Conservation (phyloP, 2,113 vertebrate species). For the Protomyctophum bolini region DNA sequence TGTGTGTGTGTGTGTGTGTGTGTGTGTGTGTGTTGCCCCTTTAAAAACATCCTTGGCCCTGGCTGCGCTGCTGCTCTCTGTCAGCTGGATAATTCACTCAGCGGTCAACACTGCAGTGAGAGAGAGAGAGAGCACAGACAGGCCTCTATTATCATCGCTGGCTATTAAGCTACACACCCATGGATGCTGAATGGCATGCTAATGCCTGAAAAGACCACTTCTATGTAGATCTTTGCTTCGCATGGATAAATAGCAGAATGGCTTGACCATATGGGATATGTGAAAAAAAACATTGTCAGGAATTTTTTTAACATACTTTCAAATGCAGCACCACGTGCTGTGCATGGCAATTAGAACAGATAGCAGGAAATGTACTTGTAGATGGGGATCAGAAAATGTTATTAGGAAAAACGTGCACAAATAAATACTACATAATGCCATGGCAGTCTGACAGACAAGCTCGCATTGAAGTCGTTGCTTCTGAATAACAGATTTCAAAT, state of each 20-base stretch:
- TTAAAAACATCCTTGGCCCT: slow-evolving; percentile 69
- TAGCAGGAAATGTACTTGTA: too few species aligned
- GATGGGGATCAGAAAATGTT: too few species aligned
- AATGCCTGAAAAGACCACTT: slow-evolving; percentile 48
- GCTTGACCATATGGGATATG: slow-evolving; percentile 27
- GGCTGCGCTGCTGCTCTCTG: slow-evolving; percentile 63
- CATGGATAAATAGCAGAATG: slow-evolving; percentile 44
- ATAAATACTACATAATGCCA: too few species aligned
- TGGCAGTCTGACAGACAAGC: too few species aligned
- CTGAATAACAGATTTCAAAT: slow-evolving; percentile 11
- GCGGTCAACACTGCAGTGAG: slow-evolving; percentile 58
- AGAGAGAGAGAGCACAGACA: slow-evolving; percentile 66
- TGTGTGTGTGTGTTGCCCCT: slow-evolving; percentile 53
- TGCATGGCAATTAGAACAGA: too few species aligned
- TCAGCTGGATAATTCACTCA: slow-evolving; percentile 74
- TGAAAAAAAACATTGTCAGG: not conserved
- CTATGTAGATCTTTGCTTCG: slow-evolving; percentile 36
- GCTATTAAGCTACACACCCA: slow-evolving; percentile 56
- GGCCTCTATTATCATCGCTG: slow-evolving; percentile 70
- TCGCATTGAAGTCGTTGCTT: too few species aligned
- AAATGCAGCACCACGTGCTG: too few species aligned
- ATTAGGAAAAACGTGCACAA: too few species aligned
- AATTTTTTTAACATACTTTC: too few species aligned
- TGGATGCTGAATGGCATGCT: slow-evolving; percentile 58
- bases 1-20: too few species aligned